Evolutionary conservation across 1,140 invertebrate genomes (phyloP).

Genomic region (Mycetomoellerius zeteki): DNA sequence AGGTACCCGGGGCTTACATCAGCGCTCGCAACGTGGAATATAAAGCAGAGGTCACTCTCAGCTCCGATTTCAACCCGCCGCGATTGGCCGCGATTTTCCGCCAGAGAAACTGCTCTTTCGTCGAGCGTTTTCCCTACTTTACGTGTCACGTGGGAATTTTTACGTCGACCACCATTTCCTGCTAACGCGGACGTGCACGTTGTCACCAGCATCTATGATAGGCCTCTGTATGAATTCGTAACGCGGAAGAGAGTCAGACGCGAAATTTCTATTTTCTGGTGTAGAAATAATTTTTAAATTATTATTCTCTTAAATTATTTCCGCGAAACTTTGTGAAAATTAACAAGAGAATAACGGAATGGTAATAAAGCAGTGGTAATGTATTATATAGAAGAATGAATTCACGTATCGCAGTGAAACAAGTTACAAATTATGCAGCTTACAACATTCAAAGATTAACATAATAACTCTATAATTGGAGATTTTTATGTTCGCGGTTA

Average conservation of each 20-base stretch:
- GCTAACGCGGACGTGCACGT: conserved; percentile 31
- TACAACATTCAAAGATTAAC: conserved; percentile 13
- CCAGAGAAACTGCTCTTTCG: conserved; percentile 25
- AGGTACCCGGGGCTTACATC: conserved; percentile 75
- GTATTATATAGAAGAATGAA: conserved; percentile 2
- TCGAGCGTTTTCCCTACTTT: conserved; percentile 42
- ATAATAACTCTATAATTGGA: conserved; percentile 27
- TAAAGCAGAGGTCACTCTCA: conserved; percentile 78
- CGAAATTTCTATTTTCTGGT: background rate
- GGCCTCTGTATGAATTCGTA: conserved; percentile 3
- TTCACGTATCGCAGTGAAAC: background rate
- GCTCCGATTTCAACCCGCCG: conserved; percentile 48
- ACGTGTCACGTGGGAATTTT: conserved; percentile 66
- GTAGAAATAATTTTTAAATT: background rate
- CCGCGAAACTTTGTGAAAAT: background rate
- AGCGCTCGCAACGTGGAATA: conserved; percentile 79
- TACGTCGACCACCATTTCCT: conserved; percentile 1
- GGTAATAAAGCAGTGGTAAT: background rate
- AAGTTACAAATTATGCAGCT: background rate
- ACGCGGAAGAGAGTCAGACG: background rate
- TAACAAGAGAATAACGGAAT: background rate
- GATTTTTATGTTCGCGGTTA: conserved; percentile 17
- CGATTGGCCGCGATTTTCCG: conserved; percentile 63
- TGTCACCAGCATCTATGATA: conserved; percentile 41
- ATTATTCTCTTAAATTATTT: conserved; percentile 15